phyloP scores from a whole-genome alignment of 2,797 vertebrate species.

The Poecile montanus region DNA sequence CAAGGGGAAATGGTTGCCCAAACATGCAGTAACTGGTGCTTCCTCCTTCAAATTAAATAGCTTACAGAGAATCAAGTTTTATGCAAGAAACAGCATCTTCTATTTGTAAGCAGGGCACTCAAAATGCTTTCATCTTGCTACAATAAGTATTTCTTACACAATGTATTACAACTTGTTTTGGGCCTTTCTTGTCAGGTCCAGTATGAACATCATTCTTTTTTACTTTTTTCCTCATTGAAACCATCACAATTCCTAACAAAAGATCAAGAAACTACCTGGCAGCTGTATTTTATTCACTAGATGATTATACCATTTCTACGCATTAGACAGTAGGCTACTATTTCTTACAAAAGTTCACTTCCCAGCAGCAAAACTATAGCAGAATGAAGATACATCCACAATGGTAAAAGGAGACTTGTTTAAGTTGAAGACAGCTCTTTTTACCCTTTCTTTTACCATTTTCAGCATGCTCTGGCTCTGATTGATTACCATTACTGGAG shows the following conservation, averaged over 20 bases:
- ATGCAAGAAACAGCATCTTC: background rate
- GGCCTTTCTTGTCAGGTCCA: background rate
- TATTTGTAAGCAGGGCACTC: background rate
- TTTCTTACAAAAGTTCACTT: background rate
- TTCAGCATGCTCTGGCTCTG: conserved; percentile 82
- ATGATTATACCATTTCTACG: background rate
- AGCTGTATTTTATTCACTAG: background rate
- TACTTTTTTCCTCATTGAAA: background rate
- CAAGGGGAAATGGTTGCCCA: background rate
- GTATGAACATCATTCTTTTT: background rate
- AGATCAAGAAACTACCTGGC: background rate
- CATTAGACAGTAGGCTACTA: background rate
- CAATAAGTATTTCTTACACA: background rate
- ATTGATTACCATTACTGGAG: conserved; percentile 85
- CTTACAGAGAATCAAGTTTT: conserved; percentile 7
- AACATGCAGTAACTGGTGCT: background rate
- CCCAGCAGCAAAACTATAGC: background rate
- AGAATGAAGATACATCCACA: background rate
- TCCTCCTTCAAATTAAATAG: conserved; percentile 5
- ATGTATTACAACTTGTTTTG: background rate
- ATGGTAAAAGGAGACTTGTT: background rate
- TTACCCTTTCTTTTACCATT: conserved; percentile 78
- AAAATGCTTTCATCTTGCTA: background rate
- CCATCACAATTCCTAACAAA: background rate
- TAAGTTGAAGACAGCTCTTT: background rate